Base-by-base conservation (phyloP, 2,888 invertebrate species). In the Anorthoa munda region DNA sequence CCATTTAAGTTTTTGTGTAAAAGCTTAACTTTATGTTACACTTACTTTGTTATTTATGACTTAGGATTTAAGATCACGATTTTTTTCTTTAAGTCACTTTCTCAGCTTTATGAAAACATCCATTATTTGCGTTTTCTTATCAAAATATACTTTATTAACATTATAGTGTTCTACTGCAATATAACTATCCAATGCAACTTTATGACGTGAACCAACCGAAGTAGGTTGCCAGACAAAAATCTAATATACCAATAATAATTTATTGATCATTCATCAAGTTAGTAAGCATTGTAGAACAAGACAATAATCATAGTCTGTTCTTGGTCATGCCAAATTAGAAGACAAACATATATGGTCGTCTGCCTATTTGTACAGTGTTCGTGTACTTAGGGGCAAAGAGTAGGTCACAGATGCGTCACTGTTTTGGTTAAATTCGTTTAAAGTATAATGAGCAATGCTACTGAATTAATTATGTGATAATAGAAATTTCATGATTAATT, bases 281-380 rank as follows among this genome's bases (percentile, higher is more conserved):
- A 75, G 84, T 84, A 85, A 87, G 86, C 85, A 88, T 90, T 89
- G 85, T 88, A 85, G 79, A 84, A 85, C 84, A 87, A 87, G 83
- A 89, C 89, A 92, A 91, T 90, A 89, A 91, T 88, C 88, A 89
- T 88, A 81, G 72, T 66, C 87, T 86, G 59, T 88, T 87, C 89
- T 90, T 89, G 90, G 90, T 77, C 70, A 89, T 86, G 85, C 91
- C 91, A 92, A 92, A 92, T 91, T 90, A 88, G 91, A 89, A 89
- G 81, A 85, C 89, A 88, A 86, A 90, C 89, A 86, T 73, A 87
- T 85, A 88, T 82, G 87, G 86, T 46, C 55, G 74, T 79, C 79
- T 80, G 87, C 79, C 79, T 87, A 86, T 86, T 87, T 83, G 83
- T 82, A 77, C 84, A 85, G 71, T 79, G 75, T 85, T 81, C 87